These are phyloP conservation scores for Agriopis aurantiaria DNA, from an alignment of 2,888 invertebrate genomes.

Conservation along the genomic window DNA sequence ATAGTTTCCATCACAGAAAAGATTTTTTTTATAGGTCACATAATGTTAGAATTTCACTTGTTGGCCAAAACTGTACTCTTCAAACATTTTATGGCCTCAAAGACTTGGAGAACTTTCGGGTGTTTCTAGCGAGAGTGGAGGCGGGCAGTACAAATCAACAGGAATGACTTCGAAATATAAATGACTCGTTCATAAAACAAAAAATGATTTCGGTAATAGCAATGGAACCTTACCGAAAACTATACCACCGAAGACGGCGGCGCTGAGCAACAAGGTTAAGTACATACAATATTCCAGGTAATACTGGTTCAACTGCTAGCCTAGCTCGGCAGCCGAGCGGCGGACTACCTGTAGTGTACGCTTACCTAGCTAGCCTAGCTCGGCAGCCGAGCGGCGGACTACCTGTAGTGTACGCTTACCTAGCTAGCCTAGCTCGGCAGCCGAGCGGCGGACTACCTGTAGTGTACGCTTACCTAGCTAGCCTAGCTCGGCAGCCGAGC, in stretches of 20 bases:
- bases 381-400: not conserved
- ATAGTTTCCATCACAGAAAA: too few species aligned
- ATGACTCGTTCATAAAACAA: constrained; percentile 29
- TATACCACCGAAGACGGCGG: not conserved
- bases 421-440: constrained; percentile 13
- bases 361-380: constrained; percentile 16
- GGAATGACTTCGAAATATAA: constrained; percentile 40
- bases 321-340: constrained; percentile 6
- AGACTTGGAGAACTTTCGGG: not conserved
- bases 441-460: not conserved
- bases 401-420: too few species aligned
- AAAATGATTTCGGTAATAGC: constrained; percentile 16
- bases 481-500: constrained; percentile 10
- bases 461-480: too few species aligned
- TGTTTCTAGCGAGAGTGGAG: not conserved
- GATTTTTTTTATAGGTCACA: too few species aligned
- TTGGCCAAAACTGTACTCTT: not conserved
- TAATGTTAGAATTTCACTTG: too few species aligned
- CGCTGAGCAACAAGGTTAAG: constrained; percentile 43
- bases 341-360: too few species aligned
- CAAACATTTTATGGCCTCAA: not conserved
- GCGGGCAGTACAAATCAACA: not conserved
- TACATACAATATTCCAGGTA: constrained; percentile 43
- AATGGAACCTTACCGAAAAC: not conserved
- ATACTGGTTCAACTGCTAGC: constrained; percentile 35